Evolutionary conservation across 2,797 vertebrate genomes (phyloP).

Genomic region (Cephalopachus bancanus): DNA sequence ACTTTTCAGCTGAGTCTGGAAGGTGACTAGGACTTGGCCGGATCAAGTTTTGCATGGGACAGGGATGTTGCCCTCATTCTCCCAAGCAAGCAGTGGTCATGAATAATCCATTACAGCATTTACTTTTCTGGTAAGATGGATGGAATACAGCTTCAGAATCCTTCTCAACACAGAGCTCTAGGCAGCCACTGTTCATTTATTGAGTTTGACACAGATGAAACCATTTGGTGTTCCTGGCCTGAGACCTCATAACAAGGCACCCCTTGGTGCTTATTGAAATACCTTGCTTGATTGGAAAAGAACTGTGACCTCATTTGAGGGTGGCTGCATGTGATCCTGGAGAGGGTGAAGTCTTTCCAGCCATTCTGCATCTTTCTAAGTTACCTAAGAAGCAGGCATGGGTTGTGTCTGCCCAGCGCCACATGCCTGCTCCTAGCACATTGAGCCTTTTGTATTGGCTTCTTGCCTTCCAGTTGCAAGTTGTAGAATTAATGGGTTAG

Average conservation of each 20-base stretch:
- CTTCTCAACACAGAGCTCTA: neutral
- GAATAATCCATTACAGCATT: neutral
- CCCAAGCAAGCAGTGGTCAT: neutral
- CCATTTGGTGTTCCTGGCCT: neutral
- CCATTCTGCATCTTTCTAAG: fast-evolving
- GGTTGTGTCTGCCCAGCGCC: neutral
- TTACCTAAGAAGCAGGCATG: neutral
- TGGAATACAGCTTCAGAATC: neutral
- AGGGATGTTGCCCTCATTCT: neutral
- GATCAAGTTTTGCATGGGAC: neutral
- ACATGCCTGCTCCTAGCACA: neutral
- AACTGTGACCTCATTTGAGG: neutral
- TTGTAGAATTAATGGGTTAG: neutral
- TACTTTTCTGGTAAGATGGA: neutral
- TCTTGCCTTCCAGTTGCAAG: neutral
- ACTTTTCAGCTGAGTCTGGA: neutral
- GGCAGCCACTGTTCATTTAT: neutral
- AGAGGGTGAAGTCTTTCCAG: neutral
- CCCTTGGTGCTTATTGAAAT: neutral
- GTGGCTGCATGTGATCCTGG: neutral
- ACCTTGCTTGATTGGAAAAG: neutral
- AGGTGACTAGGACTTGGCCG: neutral
- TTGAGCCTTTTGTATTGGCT: neutral
- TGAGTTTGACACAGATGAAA: neutral
- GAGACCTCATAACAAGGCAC: neutral